Conservation (phyloP, 2,797 vertebrate genomes). For the Jordanella pulchra region DNA sequence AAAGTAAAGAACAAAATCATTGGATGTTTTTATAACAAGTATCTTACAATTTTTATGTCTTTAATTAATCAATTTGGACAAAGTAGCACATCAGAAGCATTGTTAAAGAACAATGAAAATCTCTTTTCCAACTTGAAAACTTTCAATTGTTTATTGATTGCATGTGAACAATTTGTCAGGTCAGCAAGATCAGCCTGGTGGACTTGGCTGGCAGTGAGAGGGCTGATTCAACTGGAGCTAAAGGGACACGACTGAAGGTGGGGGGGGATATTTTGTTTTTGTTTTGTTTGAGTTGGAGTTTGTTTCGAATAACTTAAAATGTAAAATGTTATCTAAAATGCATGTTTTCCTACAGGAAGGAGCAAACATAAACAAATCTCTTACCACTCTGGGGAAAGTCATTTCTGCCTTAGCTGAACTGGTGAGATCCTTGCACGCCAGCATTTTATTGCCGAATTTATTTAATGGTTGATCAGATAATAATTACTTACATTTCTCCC, state of each 20-base stretch:
- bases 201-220: conserved; percentile 96
- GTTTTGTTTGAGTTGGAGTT: not conserved
- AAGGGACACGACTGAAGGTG: conserved; percentile 98
- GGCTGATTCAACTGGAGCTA: conserved; percentile 96
- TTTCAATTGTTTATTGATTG: not conserved
- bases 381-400: conserved; percentile 97
- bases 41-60: not conserved
- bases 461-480: conserved; percentile 12
- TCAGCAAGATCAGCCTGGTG: conserved; percentile 98
- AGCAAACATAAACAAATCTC: conserved; percentile 98
- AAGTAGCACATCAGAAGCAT: not conserved
- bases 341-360: conserved; percentile 83
- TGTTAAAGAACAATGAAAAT: not conserved
- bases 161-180: conserved; percentile 72
- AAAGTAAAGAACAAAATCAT: not conserved
- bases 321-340: conserved; percentile 1
- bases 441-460: not conserved
- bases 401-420: conserved; percentile 96
- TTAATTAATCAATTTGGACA: not conserved
- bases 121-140: not conserved
- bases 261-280: conserved; percentile 18
- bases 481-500: conserved; percentile 23
- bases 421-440: conserved; percentile 70
- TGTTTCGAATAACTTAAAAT: not conserved
- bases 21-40: not conserved